Evolutionary conservation across 1,140 invertebrate genomes (phyloP), one percentile per base, ranked within the genome.

Genomic region (Danaus melanippus): DNA sequence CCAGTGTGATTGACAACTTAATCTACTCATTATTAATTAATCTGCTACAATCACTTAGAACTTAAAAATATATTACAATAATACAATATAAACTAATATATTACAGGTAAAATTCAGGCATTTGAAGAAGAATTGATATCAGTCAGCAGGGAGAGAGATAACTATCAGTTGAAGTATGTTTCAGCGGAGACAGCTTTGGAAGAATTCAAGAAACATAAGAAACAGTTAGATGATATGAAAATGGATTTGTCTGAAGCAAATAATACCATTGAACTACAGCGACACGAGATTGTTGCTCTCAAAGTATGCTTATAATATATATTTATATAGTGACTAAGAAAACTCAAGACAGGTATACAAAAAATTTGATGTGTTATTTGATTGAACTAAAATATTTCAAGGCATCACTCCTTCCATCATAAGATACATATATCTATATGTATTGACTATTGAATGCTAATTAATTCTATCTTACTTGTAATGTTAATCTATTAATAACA

Each of bases 81-180:
- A n/a, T n/a, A n/a, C n/a, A n/a, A n/a, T n/a, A n/a, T n/a, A n/a
- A 40, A 32, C 15, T 15, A 15, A 15, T 15, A 15, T 15, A 15
- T 69, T 72, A 11, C 51, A 86, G 83, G 66, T 52, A 86, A 80
- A 70, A 66, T 82, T 41, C 71, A 81, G 69, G 80, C 80, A 12
- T 86, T 84, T 65, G 83, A 86, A 69, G 83, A 84, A 51, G 83
- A 86, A 62, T 70, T 86, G 47, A 83, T 86, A 62, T 67, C 79
- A 50, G 73, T 83, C 0, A 84, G 75, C 59, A 62, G 83, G 15
- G 83, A 86, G 7, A 68, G 81, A 59, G 83, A 86, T 49, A 81
- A 73, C 53, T 86, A 67, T 62, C 83, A 84, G 57, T 51, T 86
- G 8, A 86, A 86, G 47, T 84, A 74, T 70, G 83, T 84, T 11